Evolutionary conservation across 1,140 invertebrate genomes (phyloP).

Genomic region (Caligus rogercresseyi): DNA sequence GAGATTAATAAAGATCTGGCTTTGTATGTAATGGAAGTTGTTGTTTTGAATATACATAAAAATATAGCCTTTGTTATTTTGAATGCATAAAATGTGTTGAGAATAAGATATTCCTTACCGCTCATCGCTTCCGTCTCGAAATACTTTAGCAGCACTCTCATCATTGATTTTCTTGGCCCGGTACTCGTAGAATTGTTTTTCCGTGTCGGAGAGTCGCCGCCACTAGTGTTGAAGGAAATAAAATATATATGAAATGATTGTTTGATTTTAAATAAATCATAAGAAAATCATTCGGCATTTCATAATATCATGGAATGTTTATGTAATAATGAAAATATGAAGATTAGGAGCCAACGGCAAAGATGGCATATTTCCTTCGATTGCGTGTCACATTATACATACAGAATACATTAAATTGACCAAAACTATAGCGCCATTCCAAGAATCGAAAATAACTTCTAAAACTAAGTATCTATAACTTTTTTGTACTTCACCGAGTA

Average conservation of each 20-base stretch:
- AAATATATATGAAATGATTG: conserved; percentile 21
- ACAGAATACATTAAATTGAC: background rate
- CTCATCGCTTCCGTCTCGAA: conserved; percentile 23
- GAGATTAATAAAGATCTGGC: too few relatives aligned
- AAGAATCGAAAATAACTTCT: background rate
- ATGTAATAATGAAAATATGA: conserved; percentile 4
- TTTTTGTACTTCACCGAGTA: too few relatives aligned
- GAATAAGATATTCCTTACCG: background rate
- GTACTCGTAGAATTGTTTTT: conserved; percentile 58
- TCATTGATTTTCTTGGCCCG: conserved; percentile 68
- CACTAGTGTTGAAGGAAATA: conserved; percentile 52
- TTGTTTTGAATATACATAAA: background rate
- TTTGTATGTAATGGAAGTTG: too few relatives aligned
- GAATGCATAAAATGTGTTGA: conserved; percentile 16
- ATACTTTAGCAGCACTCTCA: conserved; percentile 40
- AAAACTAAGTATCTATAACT: too few relatives aligned
- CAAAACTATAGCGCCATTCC: background rate
- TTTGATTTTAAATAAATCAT: conserved; percentile 14
- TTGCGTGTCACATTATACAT: background rate
- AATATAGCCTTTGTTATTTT: background rate
- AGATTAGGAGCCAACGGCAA: conserved; percentile 1
- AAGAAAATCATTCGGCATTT: conserved; percentile 26
- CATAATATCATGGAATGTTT: conserved; percentile 12
- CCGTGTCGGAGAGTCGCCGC: conserved; percentile 75
- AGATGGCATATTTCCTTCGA: background rate